phyloP scores from a whole-genome alignment of 2,888 invertebrate species.

The Bombylius discolor region DNA sequence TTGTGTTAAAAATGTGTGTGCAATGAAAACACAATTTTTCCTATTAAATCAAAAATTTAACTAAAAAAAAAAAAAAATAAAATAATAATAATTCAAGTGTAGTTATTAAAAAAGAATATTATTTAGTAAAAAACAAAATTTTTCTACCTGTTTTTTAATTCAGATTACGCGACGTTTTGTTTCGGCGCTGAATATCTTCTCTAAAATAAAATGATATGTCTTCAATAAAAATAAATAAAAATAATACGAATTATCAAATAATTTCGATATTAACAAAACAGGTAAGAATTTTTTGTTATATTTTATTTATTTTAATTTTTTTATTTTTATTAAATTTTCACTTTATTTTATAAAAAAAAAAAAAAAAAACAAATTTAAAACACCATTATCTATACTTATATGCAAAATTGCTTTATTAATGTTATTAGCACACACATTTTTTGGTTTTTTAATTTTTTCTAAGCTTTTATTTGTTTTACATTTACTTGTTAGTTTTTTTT shows the following conservation, averaged over 20 bases:
- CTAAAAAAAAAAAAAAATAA: not conserved
- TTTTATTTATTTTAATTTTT: not conserved
- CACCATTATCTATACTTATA: too few species aligned
- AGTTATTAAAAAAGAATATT: not conserved
- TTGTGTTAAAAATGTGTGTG: not conserved
- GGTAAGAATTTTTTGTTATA: conserved; percentile 15
- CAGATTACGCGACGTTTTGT: conserved; percentile 39
- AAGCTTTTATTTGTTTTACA: too few species aligned
- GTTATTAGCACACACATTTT: conserved; percentile 23
- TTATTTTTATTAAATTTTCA: too few species aligned
- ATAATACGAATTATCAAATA: not conserved
- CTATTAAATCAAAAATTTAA: not conserved
- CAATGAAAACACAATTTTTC: not conserved
- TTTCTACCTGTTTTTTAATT: conserved; percentile 33
- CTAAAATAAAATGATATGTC: conserved; percentile 22
- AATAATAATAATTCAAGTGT: too few species aligned
- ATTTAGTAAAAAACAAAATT: conserved; percentile 18
- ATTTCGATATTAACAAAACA: conserved; percentile 2
- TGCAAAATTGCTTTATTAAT: conserved; percentile 5
- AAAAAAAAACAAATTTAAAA: not conserved
- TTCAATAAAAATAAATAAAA: conserved; percentile 14
- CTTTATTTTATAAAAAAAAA: too few species aligned
- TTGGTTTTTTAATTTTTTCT: too few species aligned
- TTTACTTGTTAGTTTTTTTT: too few species aligned
- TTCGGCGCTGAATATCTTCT: conserved; percentile 38